Conservation (phyloP, 1,140 invertebrate species). For the Whitmania pigra region DNA sequence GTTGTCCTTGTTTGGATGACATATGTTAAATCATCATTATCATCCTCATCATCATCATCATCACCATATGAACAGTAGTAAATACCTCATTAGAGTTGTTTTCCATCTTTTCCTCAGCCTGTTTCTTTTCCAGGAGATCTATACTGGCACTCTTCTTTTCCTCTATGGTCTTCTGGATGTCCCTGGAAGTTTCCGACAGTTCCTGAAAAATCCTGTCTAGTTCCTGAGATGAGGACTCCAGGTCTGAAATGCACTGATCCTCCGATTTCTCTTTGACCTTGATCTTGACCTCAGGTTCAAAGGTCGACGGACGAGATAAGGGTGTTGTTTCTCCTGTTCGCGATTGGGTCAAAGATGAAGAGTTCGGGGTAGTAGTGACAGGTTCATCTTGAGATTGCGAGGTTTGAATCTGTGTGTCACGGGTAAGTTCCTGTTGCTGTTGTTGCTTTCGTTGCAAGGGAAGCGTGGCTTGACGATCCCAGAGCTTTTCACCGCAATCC, state of each 20-base stretch:
- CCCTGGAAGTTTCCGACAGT: not conserved
- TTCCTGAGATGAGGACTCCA: constrained; percentile 6
- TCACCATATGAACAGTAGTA: not conserved
- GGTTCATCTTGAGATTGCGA: not conserved
- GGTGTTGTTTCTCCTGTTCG: not conserved
- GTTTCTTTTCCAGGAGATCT: not conserved
- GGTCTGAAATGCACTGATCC: no score
- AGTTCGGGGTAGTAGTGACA: no score
- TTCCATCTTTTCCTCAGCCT: not conserved
- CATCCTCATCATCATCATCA: not conserved
- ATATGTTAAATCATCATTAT: not conserved
- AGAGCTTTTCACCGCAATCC: no score
- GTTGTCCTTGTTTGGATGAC: not conserved
- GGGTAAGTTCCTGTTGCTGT: not conserved
- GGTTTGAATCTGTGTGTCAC: not conserved
- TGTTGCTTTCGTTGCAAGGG: not conserved
- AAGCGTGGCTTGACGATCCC: not conserved
- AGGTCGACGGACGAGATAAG: not conserved
- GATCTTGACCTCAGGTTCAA: not conserved
- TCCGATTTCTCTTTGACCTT: not conserved
- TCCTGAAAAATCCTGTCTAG: constrained; percentile 8
- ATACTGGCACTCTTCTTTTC: not conserved
- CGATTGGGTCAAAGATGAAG: no score
- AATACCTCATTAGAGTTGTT: not conserved
- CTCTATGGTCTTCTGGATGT: constrained; percentile 3